A percentile compares a stretch with the other conserved stretches of the same genome.
Conservation (phyloP, 23 tunicate species). For the Ascidia mentula region DNA sequence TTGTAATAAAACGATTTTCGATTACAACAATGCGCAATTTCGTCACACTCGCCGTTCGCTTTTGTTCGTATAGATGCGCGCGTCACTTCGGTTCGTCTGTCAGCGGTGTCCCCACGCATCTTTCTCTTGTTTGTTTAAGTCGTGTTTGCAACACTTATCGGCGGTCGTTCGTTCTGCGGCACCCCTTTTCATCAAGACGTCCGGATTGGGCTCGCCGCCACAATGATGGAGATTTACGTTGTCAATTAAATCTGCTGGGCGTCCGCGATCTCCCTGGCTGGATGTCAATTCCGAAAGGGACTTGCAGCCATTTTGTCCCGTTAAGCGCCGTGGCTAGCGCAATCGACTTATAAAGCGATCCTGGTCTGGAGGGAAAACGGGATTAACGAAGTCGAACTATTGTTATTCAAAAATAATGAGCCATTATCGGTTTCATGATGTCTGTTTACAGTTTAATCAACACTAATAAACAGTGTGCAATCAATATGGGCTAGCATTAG, state of each 20-base stretch:
- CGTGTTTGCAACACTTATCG: conserved; percentile 31
- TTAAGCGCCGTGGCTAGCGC: conserved; percentile 3
- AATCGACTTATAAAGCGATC: not conserved
- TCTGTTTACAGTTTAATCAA: no score
- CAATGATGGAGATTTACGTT: conserved; percentile 6
- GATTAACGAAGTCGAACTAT: not conserved
- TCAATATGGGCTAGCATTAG: no score
- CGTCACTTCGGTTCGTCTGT: conserved; percentile 9
- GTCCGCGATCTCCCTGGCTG: not conserved
- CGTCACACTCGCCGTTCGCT: not conserved
- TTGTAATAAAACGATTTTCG: conserved; percentile 39
- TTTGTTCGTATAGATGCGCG: not conserved
- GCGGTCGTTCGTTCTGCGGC: conserved; percentile 18
- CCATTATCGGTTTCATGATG: not conserved
- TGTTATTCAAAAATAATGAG: not conserved
- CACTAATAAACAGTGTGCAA: no score
- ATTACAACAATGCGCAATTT: conserved; percentile 30
- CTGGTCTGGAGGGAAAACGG: conserved; percentile 5
- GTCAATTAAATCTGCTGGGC: not conserved
- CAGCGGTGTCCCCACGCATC: not conserved
- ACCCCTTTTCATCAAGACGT: conserved; percentile 25
- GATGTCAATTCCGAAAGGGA: not conserved
- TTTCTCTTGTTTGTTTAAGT: conserved; percentile 32
- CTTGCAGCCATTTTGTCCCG: conserved; percentile 4
- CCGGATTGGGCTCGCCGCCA: conserved; percentile 1